Evolutionary conservation across 2,888 invertebrate genomes (phyloP).

Genomic region (Antitype chi): DNA sequence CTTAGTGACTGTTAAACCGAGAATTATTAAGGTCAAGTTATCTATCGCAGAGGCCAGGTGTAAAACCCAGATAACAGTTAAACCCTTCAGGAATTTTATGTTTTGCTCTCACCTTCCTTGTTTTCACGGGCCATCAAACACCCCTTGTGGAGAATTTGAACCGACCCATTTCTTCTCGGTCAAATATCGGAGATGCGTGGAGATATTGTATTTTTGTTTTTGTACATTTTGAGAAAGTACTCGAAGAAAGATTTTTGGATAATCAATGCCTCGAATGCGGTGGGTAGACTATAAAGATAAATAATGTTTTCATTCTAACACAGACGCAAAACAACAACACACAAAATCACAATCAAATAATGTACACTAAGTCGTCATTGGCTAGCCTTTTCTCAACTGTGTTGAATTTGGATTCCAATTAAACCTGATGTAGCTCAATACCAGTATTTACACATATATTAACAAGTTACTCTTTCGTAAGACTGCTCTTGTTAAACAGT

Average conservation of each 20-base stretch:
- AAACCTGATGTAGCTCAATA: too few species aligned
- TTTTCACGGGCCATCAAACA: conserved; percentile 67
- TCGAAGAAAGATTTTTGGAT: not conserved
- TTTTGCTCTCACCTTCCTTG: conserved; percentile 60
- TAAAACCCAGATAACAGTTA: conserved; percentile 62
- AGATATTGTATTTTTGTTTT: conserved; percentile 45
- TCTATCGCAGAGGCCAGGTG: conserved; percentile 62
- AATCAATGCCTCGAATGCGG: not conserved
- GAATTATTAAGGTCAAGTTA: conserved; percentile 61
- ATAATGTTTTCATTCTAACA: not conserved
- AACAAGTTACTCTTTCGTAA: too few species aligned
- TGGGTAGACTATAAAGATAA: not conserved
- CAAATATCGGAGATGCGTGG: conserved; percentile 51
- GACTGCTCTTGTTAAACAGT: too few species aligned
- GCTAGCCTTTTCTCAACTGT: too few species aligned
- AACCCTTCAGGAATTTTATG: conserved; percentile 63
- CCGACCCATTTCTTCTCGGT: conserved; percentile 44
- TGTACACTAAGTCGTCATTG: too few species aligned
- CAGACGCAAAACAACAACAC: too few species aligned
- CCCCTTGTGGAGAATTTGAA: conserved; percentile 56
- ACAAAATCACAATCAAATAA: not conserved
- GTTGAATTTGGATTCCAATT: too few species aligned
- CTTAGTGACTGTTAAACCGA: conserved; percentile 57
- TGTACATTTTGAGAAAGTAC: conserved; percentile 2
- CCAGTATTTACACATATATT: too few species aligned